Percentiles rank a stretch among this genome's conserved stretches.
These are phyloP conservation scores for Machaerirhynchus nigripectus DNA, from an alignment of 2,113 vertebrate genomes.

Conservation along the genomic window DNA sequence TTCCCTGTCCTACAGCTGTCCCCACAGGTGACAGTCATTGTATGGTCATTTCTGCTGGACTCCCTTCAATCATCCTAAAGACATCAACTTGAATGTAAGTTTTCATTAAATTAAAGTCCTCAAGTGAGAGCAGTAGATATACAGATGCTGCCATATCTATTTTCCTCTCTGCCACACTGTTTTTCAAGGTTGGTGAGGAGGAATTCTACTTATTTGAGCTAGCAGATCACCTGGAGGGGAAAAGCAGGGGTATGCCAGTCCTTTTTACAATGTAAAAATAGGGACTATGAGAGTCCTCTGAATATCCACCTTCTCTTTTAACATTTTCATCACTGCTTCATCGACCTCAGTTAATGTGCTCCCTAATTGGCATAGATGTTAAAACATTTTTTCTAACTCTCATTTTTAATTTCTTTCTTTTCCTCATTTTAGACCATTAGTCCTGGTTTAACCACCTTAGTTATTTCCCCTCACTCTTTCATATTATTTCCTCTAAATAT, in stretches of 20 bases:
- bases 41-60: neutral
- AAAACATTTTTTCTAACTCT: neutral
- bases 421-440: neutral
- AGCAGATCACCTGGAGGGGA: neutral
- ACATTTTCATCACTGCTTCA: neutral
- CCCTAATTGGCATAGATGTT: neutral
- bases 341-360: neutral
- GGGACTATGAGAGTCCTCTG: neutral
- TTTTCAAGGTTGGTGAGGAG: neutral
- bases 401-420: neutral
- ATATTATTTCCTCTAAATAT: neutral
- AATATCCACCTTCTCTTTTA: neutral
- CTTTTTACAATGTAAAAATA: neutral
- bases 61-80: neutral
- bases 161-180: neutral
- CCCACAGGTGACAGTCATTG: neutral
- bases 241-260: fast-evolving
- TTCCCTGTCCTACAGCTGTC: neutral
- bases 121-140: neutral
- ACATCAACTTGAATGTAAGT: neutral
- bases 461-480: neutral
- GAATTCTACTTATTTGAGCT: neutral
- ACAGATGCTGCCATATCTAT: neutral
- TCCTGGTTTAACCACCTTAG: neutral
- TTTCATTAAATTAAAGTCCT: neutral